Conservation (phyloP, 2,797 vertebrate genomes). For the Urosaurus nigricauda region DNA sequence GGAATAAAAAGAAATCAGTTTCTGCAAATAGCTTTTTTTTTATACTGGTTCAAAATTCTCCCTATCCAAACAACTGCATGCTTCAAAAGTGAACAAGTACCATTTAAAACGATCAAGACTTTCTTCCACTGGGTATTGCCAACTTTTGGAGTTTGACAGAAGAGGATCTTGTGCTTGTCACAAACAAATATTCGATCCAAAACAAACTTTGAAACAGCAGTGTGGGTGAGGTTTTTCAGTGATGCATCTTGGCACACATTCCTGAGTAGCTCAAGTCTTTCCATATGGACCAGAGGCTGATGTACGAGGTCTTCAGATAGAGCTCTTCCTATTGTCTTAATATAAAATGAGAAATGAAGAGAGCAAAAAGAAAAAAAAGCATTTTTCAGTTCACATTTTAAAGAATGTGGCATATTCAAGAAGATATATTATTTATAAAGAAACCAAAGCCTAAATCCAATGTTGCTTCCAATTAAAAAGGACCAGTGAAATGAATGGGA, state of each 20-base stretch:
- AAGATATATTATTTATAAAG: neutral
- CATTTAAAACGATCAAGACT: constrained; percentile 97
- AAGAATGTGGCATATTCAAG: neutral
- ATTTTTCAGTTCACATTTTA: constrained; percentile 42
- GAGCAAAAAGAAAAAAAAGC: constrained; percentile 44
- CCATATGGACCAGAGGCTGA: constrained; percentile 79
- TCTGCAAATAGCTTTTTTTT: constrained; percentile 47
- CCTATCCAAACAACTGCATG: constrained; percentile 33
- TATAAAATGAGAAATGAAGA: constrained; percentile 38
- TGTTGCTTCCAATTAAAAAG: too few relatives aligned
- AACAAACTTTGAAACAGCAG: constrained; percentile 90
- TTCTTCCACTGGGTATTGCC: constrained; percentile 99
- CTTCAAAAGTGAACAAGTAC: constrained; percentile 76
- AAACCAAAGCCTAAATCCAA: too few relatives aligned
- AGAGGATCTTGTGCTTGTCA: constrained; percentile 96
- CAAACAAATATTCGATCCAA: constrained; percentile 98
- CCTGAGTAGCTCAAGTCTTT: constrained; percentile 86
- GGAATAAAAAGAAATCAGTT: constrained; percentile 40
- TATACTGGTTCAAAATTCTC: constrained; percentile 21
- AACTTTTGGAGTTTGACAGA: constrained; percentile 99
- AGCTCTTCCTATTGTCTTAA: constrained; percentile 76
- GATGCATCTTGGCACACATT: constrained; percentile 87
- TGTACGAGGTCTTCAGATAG: constrained; percentile 64
- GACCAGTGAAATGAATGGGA: too few relatives aligned
- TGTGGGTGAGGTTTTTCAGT: constrained; percentile 89